Conservation (phyloP, 2,113 vertebrate species). For the Notothenia coriiceps region DNA sequence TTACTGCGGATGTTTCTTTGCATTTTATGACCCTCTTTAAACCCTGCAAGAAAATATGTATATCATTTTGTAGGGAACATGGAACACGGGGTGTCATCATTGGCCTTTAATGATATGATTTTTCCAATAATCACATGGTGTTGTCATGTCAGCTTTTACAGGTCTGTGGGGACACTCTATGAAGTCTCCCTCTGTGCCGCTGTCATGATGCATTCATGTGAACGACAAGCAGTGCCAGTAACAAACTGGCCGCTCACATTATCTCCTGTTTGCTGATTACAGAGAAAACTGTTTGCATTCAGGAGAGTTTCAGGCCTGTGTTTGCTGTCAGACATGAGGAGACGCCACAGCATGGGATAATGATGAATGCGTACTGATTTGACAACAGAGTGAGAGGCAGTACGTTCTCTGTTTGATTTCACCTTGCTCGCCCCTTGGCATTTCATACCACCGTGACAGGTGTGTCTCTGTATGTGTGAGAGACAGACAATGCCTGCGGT, state of each 20-base stretch:
- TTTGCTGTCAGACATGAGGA: conserved; percentile 45
- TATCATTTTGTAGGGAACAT: neutral
- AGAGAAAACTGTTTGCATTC: conserved; percentile 58
- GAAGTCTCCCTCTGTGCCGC: conserved; percentile 10
- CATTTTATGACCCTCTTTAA: neutral
- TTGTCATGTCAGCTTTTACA: neutral
- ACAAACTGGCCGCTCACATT: conserved; percentile 30
- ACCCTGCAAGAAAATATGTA: neutral
- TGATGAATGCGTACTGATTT: conserved; percentile 53
- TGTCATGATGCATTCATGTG: conserved; percentile 43
- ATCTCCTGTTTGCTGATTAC: conserved; percentile 58
- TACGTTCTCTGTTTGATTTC: conserved; percentile 11
- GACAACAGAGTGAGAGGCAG: conserved; percentile 43
- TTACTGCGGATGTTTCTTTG: too few relatives aligned
- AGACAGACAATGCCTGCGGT: neutral
- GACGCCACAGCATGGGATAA: conserved; percentile 24
- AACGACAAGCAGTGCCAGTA: conserved; percentile 11
- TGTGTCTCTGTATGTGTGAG: neutral
- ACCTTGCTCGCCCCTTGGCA: conserved; percentile 12
- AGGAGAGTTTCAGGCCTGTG: conserved; percentile 33
- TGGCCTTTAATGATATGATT: neutral
- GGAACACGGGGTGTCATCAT: neutral
- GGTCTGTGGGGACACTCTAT: conserved; percentile 21
- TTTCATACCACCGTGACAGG: neutral
- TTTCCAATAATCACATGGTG: conserved; percentile 15